Base-by-base conservation (phyloP, 1,140 invertebrate species). In the Leucophenga varia region DNA sequence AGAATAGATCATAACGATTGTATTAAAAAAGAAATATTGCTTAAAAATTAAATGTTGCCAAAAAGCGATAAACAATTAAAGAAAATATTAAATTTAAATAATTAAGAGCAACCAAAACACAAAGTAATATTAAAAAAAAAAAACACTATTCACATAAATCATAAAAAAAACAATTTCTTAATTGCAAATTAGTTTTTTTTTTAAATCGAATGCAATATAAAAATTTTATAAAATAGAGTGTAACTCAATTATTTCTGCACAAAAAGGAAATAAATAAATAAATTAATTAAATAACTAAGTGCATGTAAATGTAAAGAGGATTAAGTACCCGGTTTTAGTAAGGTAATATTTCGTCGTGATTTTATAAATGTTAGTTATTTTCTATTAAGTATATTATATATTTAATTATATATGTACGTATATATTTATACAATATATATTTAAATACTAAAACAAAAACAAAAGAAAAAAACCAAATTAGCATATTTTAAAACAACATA, bases 191-290 rank as follows among this genome's bases (percentile, higher is more conserved):
- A 12, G 25, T 28, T 41, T 28, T 41, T 41, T 28, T 21, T 41
- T 41, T n/a, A n/a, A n/a, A n/a, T n/a, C n/a, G n/a, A n/a, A n/a
- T n/a, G n/a, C n/a, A n/a, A n/a, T n/a, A n/a, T n/a, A n/a, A n/a
- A n/a, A 41, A 16, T 41, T 41, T 41, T 41, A 41, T 41, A 28
- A 7, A 41, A 28, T 25, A 28, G 30, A 41, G 14, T 41, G 39
- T 41, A 28, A 30, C 18, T 41, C 13, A 10, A n/a, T n/a, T n/a
- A n/a, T n/a, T n/a, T n/a, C n/a, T n/a, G n/a, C n/a, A n/a, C n/a
- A 28, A 18, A 20, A 38, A 20, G 7, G 19, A 36, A 5, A 36
- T 16, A 17, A 13, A 36, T 13, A 5, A 6, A 34, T 7, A 36
- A 14, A 36, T 7, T 17, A 38, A 41, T 16, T 25, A 25, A 40